These are phyloP conservation scores for Daboia siamensis DNA, from an alignment of 2,113 vertebrate species.

Conservation along the genomic window DNA sequence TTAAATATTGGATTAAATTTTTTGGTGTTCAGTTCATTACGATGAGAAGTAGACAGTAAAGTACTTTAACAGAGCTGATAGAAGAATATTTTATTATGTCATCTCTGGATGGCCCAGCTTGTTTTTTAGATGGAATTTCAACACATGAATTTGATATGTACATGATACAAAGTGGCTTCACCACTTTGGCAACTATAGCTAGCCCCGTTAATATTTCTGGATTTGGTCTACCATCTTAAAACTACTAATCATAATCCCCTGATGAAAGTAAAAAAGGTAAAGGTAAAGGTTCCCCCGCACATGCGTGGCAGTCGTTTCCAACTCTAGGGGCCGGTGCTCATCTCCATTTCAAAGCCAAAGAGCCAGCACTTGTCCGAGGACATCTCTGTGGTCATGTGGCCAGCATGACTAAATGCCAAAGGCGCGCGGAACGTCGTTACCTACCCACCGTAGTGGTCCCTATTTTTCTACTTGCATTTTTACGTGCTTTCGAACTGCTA, in stretches of 20 bases:
- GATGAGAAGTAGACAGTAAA: neutral
- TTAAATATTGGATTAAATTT: neutral
- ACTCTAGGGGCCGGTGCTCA: too few species aligned
- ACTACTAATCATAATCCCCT: neutral
- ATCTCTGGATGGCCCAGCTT: neutral
- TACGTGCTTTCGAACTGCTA: too few species aligned
- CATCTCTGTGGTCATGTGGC: too few species aligned
- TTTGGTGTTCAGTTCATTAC: neutral
- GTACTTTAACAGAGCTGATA: neutral
- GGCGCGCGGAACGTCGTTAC: too few species aligned
- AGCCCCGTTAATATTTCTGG: neutral
- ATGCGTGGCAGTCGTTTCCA: too few species aligned
- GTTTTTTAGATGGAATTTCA: neutral
- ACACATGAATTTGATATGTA: neutral
- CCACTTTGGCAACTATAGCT: neutral
- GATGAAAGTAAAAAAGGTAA: neutral
- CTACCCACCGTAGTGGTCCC: too few species aligned
- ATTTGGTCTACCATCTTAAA: neutral
- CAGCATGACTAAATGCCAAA: too few species aligned
- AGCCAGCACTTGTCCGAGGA: too few species aligned
- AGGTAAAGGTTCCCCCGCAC: too few species aligned
- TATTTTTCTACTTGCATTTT: too few species aligned
- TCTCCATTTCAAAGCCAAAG: too few species aligned
- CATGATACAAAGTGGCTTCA: neutral
- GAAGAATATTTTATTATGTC: neutral